A percentile compares a stretch with the other conserved stretches of the same genome.
phyloP scores from a whole-genome alignment of 2,113 vertebrate species.

The Ia io region DNA sequence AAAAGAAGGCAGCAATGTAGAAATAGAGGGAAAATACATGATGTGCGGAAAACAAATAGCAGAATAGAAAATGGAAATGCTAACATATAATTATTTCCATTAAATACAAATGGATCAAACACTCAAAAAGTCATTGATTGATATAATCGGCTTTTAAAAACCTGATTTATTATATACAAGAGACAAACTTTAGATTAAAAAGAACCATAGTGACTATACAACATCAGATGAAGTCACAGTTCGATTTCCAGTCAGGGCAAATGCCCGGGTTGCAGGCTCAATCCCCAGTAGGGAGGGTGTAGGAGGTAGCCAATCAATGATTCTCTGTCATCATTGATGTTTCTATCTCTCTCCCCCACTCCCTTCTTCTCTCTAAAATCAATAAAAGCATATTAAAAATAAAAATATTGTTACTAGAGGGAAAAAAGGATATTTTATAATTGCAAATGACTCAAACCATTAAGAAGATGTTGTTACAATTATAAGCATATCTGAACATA shows the following conservation, averaged over 20 bases:
- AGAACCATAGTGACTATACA: neutral
- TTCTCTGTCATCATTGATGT: no score
- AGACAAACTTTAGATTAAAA: neutral
- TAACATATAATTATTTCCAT: neutral
- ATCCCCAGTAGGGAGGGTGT: no score
- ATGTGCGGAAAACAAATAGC: neutral
- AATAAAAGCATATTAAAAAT: neutral
- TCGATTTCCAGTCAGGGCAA: no score
- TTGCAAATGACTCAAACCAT: neutral
- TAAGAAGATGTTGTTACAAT: neutral
- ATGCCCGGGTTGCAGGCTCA: no score
- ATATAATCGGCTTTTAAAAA: neutral
- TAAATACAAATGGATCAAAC: neutral
- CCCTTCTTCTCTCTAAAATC: no score
- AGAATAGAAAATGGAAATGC: neutral
- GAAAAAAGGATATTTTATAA: neutral
- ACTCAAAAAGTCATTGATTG: neutral
- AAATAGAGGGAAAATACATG: neutral
- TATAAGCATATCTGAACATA: neutral
- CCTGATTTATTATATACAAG: neutral
- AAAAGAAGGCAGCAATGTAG: neutral
- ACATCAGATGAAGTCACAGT: neutral
- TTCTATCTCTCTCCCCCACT: no score
- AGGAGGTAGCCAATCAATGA: no score
- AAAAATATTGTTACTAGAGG: neutral